These are phyloP conservation scores for Kradibia gibbosae DNA, from an alignment of 1,140 invertebrate species.

Conservation along the genomic window DNA sequence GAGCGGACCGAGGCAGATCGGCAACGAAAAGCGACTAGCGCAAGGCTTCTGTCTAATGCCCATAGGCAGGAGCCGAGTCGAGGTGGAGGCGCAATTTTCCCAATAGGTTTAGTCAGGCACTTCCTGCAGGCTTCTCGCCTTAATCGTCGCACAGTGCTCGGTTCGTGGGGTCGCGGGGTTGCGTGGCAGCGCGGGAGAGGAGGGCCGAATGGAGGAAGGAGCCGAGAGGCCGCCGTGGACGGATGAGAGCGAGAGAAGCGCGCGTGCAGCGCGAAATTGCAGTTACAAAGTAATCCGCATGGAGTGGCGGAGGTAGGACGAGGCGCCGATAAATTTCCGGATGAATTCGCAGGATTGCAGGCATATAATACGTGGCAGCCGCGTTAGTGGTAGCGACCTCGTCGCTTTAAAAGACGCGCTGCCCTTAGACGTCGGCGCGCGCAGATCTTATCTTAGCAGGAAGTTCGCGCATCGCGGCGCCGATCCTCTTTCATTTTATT, in stretches of 20 bases:
- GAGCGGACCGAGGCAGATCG: not conserved
- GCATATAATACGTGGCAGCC: slow-evolving; percentile 32
- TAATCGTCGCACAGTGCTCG: not conserved
- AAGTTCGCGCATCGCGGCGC: slow-evolving; percentile 51
- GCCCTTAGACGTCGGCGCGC: not conserved
- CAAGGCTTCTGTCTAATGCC: not conserved
- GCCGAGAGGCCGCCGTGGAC: no score
- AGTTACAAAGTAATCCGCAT: slow-evolving; percentile 38
- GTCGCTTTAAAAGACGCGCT: slow-evolving; percentile 56
- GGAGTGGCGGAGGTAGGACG: slow-evolving; percentile 19
- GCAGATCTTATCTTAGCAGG: slow-evolving; percentile 61
- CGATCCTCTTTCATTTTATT: not conserved
- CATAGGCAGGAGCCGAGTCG: not conserved
- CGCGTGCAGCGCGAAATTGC: slow-evolving; percentile 30
- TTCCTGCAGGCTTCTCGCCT: not conserved
- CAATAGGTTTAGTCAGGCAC: not conserved
- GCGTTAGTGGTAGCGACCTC: slow-evolving; percentile 51
- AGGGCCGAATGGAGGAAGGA: no score
- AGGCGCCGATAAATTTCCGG: slow-evolving; percentile 54
- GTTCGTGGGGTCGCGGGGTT: not conserved
- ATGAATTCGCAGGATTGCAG: slow-evolving; percentile 56
- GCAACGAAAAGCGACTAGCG: not conserved
- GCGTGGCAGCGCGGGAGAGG: not conserved
- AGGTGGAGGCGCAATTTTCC: not conserved
- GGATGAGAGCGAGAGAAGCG: no score